phyloP scores from a whole-genome alignment of 2,888 invertebrate species.

The Acanthosoma haemorrhoidale region DNA sequence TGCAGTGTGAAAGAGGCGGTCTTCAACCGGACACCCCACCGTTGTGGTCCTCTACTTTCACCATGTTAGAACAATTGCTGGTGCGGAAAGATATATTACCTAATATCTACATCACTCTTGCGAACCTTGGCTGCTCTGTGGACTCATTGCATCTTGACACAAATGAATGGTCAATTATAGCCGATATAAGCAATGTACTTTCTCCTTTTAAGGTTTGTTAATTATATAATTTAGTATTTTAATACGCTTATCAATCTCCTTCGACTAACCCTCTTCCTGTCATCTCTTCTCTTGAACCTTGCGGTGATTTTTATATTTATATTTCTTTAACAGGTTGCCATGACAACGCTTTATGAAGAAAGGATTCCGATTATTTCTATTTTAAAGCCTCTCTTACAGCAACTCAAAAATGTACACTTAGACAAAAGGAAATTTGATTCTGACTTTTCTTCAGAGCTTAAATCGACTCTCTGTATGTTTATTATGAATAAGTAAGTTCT shows the following conservation, averaged over 20 bases:
- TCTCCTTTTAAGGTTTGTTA: constrained; percentile 47
- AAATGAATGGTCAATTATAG: constrained; percentile 48
- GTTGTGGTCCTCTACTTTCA: constrained; percentile 50
- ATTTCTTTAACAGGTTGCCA: constrained; percentile 45
- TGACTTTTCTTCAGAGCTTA: constrained; percentile 45
- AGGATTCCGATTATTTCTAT: constrained; percentile 50
- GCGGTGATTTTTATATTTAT: too few species aligned
- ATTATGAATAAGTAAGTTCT: constrained; percentile 41
- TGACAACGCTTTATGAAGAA: constrained; percentile 50
- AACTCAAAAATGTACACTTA: constrained; percentile 48
- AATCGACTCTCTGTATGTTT: constrained; percentile 45
- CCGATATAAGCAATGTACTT: constrained; percentile 48
- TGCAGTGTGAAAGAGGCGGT: constrained; percentile 38
- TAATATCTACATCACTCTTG: constrained; percentile 45
- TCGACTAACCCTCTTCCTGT: too few species aligned
- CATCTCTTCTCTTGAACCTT: too few species aligned
- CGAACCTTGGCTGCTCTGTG: constrained; percentile 44
- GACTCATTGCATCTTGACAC: constrained; percentile 44
- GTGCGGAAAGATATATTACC: constrained; percentile 45
- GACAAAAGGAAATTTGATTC: constrained; percentile 47
- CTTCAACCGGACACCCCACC: constrained; percentile 38
- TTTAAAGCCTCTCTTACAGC: constrained; percentile 49
- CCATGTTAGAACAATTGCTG: constrained; percentile 48
- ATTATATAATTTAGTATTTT: neutral
- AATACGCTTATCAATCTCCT: neutral